Conservation (phyloP, 2,113 vertebrate genomes). For the Nerophis lumbriciformis region DNA sequence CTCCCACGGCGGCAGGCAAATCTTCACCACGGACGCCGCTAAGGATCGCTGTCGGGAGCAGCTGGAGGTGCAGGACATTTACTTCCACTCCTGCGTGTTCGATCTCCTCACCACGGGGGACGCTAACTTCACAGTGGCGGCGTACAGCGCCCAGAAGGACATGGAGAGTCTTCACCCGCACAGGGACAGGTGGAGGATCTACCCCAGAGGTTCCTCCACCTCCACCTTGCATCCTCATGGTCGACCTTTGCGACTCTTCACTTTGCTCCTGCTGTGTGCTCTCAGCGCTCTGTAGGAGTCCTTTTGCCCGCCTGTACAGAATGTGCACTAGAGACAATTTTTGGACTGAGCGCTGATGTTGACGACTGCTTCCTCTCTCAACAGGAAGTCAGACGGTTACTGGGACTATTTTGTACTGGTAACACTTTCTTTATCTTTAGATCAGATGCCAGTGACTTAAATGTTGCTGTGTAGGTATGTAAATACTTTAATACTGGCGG, state of each 20-base stretch:
- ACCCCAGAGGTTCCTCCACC: constrained; percentile 61
- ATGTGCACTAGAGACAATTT: constrained; percentile 42
- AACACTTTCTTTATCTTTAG: constrained; percentile 18
- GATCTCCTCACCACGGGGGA: constrained; percentile 96
- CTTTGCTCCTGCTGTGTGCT: constrained; percentile 49
- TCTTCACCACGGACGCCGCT: constrained; percentile 73
- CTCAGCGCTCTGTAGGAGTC: constrained; percentile 26
- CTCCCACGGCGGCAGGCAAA: constrained; percentile 51
- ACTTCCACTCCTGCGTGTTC: constrained; percentile 93
- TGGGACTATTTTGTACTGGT: constrained; percentile 25
- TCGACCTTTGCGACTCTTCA: constrained; percentile 30
- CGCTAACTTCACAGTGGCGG: constrained; percentile 87
- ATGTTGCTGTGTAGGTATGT: constrained; percentile 52
- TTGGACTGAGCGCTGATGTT: constrained; percentile 46
- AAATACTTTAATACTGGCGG: constrained; percentile 52
- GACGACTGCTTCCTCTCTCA: constrained; percentile 30
- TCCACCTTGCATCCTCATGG: constrained; percentile 54
- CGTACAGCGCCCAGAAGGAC: constrained; percentile 87
- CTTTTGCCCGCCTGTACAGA: constrained; percentile 21
- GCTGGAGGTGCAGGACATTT: constrained; percentile 88
- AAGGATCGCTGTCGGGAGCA: constrained; percentile 82
- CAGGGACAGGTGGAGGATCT: constrained; percentile 86
- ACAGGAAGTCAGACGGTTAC: constrained; percentile 16
- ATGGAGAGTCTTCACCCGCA: constrained; percentile 86
- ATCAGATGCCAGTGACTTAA: constrained; percentile 54